These are phyloP conservation scores for Arothron firmamentum DNA, from an alignment of 2,113 vertebrate species.

Conservation along the genomic window DNA sequence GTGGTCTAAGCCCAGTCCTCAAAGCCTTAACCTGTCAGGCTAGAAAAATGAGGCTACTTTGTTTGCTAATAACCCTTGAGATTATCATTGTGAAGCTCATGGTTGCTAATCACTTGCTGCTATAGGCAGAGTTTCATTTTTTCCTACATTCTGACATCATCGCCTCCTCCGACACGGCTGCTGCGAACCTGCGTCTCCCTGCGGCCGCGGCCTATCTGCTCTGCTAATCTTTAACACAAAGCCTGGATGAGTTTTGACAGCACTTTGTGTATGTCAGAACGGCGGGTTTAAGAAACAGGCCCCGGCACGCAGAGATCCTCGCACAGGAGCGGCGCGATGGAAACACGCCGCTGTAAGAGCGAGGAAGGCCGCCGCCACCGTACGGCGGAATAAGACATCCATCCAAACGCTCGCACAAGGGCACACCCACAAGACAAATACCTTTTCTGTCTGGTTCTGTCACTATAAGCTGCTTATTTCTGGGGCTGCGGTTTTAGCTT, in stretches of 20 bases:
- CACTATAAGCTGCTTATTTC: conserved; percentile 1
- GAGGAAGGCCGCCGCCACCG: not conserved
- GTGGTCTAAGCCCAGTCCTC: conserved; percentile 26
- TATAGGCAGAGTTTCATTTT: conserved; percentile 26
- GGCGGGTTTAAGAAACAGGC: conserved; percentile 63
- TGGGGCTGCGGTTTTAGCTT: not conserved
- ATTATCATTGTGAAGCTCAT: conserved; percentile 38
- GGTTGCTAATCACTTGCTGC: conserved; percentile 5
- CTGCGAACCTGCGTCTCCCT: conserved; percentile 36
- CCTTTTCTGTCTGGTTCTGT: not conserved
- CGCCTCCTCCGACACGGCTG: too few relatives aligned
- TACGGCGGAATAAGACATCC: conserved; percentile 42
- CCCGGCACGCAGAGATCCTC: conserved; percentile 53
- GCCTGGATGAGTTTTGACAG: conserved; percentile 65
- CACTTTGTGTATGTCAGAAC: conserved; percentile 69
- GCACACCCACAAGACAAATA: conserved; percentile 16
- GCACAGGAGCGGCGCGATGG: conserved; percentile 42
- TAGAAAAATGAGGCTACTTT: conserved; percentile 38
- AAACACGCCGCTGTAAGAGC: not conserved
- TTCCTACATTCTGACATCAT: not conserved
- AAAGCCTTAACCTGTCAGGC: conserved; percentile 57
- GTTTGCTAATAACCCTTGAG: conserved; percentile 26
- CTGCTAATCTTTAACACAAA: conserved; percentile 73
- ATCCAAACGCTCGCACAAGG: not conserved
- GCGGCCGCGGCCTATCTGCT: conserved; percentile 65